Evolutionary conservation across 2,888 invertebrate genomes (phyloP).

Genomic region (Agrenia bidenticulata): DNA sequence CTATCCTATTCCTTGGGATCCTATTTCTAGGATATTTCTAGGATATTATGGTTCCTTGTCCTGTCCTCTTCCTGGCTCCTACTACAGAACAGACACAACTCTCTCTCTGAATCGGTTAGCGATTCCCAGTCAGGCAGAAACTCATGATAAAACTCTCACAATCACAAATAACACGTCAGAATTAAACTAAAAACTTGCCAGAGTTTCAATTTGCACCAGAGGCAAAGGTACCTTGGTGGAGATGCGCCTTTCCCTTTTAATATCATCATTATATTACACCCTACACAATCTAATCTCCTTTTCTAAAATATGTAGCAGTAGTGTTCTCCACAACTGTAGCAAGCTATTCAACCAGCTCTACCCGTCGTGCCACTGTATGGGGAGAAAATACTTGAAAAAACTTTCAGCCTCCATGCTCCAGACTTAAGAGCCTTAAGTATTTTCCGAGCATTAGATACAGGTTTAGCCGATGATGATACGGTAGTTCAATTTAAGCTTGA

Average conservation of each 20-base stretch:
- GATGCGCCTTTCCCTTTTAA: not conserved
- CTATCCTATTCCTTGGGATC: not conserved
- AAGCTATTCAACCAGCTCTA: no score
- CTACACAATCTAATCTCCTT: slow-evolving; percentile 8
- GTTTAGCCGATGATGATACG: no score
- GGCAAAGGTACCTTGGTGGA: slow-evolving; percentile 8
- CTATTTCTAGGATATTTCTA: not conserved
- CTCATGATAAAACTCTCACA: slow-evolving; percentile 53
- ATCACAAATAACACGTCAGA: slow-evolving; percentile 54
- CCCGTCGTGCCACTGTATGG: no score
- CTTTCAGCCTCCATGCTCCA: no score
- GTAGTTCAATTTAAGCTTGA: no score
- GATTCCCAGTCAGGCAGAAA: slow-evolving; percentile 54
- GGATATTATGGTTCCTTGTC: slow-evolving; percentile 5
- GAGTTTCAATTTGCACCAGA: slow-evolving; percentile 52
- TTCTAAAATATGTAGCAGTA: not conserved
- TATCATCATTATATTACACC: slow-evolving; percentile 1
- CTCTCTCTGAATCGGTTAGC: slow-evolving; percentile 53
- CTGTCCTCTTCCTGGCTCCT: slow-evolving; percentile 15
- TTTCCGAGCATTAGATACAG: no score
- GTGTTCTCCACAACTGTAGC: no score
- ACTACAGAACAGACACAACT: slow-evolving; percentile 22
- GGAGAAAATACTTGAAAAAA: no score
- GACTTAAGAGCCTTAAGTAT: no score
- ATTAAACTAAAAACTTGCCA: slow-evolving; percentile 53